Conservation (phyloP, 2,797 vertebrate species). For the Prionace glauca region DNA sequence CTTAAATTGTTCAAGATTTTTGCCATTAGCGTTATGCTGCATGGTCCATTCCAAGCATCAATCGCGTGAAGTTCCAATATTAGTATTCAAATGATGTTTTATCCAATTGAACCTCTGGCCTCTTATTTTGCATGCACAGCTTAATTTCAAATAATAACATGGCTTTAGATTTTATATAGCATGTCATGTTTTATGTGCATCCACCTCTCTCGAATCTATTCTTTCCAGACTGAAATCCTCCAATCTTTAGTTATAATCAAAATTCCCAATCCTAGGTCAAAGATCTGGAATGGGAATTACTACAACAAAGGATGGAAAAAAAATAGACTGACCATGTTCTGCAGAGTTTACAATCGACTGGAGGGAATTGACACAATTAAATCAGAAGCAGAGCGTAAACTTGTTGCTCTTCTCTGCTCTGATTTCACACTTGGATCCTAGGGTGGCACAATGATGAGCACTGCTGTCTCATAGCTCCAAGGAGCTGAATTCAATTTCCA, state of each 20-base stretch:
- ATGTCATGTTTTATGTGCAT: not conserved
- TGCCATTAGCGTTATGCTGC: not conserved
- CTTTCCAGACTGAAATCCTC: not conserved
- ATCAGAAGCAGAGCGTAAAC: too few relatives aligned
- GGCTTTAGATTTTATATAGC: not conserved
- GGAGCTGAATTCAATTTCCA: too few relatives aligned
- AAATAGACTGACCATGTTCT: too few relatives aligned
- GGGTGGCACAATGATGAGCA: too few relatives aligned
- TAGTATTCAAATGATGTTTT: not conserved
- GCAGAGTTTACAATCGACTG: too few relatives aligned
- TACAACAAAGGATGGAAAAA: too few relatives aligned
- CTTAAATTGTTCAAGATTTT: not conserved
- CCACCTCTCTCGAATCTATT: not conserved
- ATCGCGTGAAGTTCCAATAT: not conserved
- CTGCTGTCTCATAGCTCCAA: too few relatives aligned
- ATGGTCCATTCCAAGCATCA: not conserved
- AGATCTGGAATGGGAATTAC: not conserved
- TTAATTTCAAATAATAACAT: constrained; percentile 8
- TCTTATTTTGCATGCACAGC: not conserved
- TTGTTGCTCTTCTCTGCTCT: not conserved
- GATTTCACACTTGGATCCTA: not conserved
- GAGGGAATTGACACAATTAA: too few relatives aligned
- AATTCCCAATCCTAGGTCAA: not conserved
- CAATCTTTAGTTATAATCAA: not conserved
- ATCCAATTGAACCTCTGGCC: not conserved